Conservation (phyloP, 2,888 invertebrate species). For the Dicyrtomina minuta region DNA sequence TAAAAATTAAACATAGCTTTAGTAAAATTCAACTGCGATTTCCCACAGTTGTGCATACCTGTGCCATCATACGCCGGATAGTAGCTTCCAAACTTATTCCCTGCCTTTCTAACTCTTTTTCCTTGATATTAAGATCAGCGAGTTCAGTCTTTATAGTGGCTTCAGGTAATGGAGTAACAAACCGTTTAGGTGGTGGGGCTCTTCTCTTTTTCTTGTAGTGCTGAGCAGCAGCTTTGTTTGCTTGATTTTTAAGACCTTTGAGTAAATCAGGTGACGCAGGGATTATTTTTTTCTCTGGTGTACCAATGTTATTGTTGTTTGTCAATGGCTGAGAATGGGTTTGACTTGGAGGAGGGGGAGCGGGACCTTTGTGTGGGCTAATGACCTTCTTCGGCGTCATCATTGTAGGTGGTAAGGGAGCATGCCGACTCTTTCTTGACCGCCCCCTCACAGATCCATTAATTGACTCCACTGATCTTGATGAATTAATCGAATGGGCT, state of each 20-base stretch:
- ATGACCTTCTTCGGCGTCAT: not conserved
- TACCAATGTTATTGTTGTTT: too few relatives aligned
- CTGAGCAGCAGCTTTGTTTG: slow-evolving; percentile 30
- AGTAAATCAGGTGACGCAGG: slow-evolving; percentile 48
- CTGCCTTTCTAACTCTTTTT: slow-evolving; percentile 83
- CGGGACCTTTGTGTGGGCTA: slow-evolving; percentile 15
- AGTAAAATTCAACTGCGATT: too few relatives aligned
- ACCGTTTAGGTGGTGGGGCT: slow-evolving; percentile 54
- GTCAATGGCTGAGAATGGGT: not conserved
- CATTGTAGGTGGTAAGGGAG: slow-evolving; percentile 56
- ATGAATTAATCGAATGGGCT: not conserved
- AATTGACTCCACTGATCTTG: slow-evolving; percentile 11
- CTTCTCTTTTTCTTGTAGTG: slow-evolving; percentile 60
- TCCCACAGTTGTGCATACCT: too few relatives aligned
- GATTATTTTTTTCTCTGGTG: slow-evolving; percentile 42
- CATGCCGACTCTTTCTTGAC: slow-evolving; percentile 55
- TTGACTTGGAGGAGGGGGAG: slow-evolving; percentile 18
- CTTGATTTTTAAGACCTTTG: slow-evolving; percentile 43
- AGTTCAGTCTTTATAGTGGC: slow-evolving; percentile 66
- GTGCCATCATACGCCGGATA: slow-evolving; percentile 63
- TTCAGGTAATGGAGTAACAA: slow-evolving; percentile 58
- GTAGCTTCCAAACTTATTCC: slow-evolving; percentile 87
- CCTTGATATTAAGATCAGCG: slow-evolving; percentile 79
- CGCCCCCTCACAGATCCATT: slow-evolving; percentile 41
- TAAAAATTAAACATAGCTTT: too few relatives aligned